phyloP scores from a whole-genome alignment of 2,797 vertebrate genomes.

The Diplodus puntazzo region DNA sequence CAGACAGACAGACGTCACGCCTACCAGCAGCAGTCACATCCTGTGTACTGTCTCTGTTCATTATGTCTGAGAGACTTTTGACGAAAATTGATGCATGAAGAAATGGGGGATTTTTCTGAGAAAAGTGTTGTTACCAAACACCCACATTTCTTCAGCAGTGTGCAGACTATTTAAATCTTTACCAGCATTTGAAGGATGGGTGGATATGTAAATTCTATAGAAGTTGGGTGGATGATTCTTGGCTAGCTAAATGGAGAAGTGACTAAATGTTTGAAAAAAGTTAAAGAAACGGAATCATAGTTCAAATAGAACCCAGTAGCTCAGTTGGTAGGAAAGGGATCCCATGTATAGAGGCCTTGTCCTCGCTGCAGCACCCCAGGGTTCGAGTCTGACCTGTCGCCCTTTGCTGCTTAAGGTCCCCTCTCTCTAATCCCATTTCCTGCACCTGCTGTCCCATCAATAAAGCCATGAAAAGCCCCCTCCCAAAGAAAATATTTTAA shows the following conservation, averaged over 20 bases:
- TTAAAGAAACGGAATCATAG: neutral
- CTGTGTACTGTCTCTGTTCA: neutral
- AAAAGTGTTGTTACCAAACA: neutral
- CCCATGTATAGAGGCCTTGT: no score
- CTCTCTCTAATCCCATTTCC: no score
- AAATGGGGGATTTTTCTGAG: neutral
- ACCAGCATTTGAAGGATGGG: neutral
- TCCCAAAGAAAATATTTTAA: no score
- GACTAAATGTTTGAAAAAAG: neutral
- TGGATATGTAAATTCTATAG: neutral
- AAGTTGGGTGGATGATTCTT: neutral
- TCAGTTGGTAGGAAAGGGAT: no score
- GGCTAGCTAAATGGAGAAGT: neutral
- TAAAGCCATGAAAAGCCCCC: no score
- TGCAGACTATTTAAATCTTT: neutral
- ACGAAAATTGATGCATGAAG: neutral
- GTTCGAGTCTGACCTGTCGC: no score
- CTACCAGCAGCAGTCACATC: slow-evolving; percentile 1
- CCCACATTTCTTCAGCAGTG: neutral
- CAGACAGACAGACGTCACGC: neutral
- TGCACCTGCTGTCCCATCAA: no score
- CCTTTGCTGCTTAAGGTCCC: no score
- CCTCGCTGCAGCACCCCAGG: no score
- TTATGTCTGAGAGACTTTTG: slow-evolving; percentile 13
- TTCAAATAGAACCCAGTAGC: neutral